Base-by-base conservation (phyloP, 2,797 vertebrate genomes). In the Benthosema pterotum region DNA sequence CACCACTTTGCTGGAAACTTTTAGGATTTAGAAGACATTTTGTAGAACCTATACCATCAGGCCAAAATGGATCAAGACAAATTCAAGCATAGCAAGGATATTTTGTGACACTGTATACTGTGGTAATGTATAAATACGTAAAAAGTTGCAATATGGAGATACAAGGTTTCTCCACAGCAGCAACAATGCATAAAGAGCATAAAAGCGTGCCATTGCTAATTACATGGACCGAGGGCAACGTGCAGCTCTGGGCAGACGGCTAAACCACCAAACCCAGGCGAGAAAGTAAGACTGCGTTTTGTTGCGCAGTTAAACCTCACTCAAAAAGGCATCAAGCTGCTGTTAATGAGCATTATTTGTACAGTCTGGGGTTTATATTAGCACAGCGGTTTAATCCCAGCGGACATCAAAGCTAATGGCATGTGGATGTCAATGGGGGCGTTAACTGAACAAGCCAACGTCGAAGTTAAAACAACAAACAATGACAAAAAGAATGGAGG, bases 251-350 rank as follows among this genome's bases (percentile, higher is more conserved):
- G 50, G 17, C 17, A 52, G 19, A n/a, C n/a, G n/a, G 5, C 14
- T 0, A 16, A n/a, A 74, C 49, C 52, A 2, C 64, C 67, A 38
- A 70, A 69, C 56, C 19, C 43, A 74, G 42, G 55, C 5, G 11
- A 54, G 46, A 73, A 69, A 64, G 0, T 22, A n/a, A 38, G 58
- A 49, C 3, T 43, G 12, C n/a, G n/a, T n/a, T n/a, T n/a, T 54
- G 18, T 62, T 67, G 47, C 55, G 48, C 5, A 19, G 16, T 42
- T n/a, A 25, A 16, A 38, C 43, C 32, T 38, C 32, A 12, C 38
- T 19, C n/a, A 8, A 22, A 28, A 5, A 49, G 11, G 14, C 15
- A 56, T 17, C 3, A 32, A 18, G 16, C 11, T 18, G 25, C 50
- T 51, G 4, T 11, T 19, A 13, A 12, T n/a, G 42, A 38, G 8